These are phyloP conservation scores for Parus major DNA, from an alignment of 2,113 vertebrate species.

Conservation along the genomic window DNA sequence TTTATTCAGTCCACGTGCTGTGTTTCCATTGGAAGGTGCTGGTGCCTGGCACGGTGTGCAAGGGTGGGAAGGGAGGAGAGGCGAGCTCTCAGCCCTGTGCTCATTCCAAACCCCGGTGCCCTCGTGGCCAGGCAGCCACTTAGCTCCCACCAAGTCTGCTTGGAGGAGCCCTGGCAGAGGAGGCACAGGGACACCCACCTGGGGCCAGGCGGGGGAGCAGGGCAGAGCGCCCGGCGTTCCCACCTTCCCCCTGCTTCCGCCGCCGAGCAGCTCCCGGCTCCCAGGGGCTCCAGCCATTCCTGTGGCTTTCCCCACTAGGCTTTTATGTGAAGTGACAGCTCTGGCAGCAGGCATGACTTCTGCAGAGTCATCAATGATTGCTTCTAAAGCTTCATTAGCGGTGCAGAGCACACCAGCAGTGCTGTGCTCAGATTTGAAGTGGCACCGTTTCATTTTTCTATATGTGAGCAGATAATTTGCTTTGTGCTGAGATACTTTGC, in stretches of 20 bases:
- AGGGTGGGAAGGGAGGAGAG: not conserved
- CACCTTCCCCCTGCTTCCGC: not conserved
- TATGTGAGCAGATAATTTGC: not conserved
- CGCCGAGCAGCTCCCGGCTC: not conserved
- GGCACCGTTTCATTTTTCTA: not conserved
- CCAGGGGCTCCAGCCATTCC: not conserved
- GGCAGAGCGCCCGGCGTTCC: not conserved
- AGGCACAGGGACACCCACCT: not conserved
- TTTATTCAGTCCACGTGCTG: not conserved
- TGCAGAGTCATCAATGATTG: conserved; percentile 30
- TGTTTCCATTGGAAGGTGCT: not conserved
- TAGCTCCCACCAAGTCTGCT: not conserved
- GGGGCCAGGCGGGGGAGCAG: conserved; percentile 12
- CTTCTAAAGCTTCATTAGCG: conserved; percentile 54
- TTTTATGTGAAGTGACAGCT: conserved; percentile 53
- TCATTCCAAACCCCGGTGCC: not conserved
- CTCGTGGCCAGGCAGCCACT: not conserved
- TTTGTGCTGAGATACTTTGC: not conserved
- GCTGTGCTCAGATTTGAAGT: not conserved
- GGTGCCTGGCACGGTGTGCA: not conserved
- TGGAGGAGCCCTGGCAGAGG: not conserved
- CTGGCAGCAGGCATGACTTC: conserved; percentile 40
- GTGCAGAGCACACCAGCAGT: not conserved
- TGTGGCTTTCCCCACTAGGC: conserved; percentile 28
- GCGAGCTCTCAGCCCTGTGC: not conserved